These are phyloP conservation scores for Oryzias woworae DNA, from an alignment of 2,113 vertebrate species.

Conservation along the genomic window DNA sequence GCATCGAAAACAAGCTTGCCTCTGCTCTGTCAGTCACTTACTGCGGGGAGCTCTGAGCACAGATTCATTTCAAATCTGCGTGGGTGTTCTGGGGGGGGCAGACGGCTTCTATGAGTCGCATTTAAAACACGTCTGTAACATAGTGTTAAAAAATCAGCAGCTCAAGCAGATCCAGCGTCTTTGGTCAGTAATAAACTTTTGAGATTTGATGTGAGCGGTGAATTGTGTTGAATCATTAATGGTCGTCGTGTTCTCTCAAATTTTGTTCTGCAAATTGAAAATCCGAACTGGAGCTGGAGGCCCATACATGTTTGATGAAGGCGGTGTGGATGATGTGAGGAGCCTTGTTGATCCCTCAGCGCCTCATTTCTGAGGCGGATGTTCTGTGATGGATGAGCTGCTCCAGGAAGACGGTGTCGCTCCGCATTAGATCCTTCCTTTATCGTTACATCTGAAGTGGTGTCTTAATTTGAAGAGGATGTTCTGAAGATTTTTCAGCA, in stretches of 20 bases:
- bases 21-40: constrained; percentile 29
- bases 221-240: too few species aligned
- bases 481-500: too few species aligned
- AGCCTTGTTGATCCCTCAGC: not conserved
- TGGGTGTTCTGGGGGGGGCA: constrained; percentile 44
- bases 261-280: not conserved
- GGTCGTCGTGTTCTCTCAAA: not conserved
- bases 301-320: constrained; percentile 6
- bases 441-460: too few species aligned
- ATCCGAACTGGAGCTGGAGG: constrained; percentile 3
- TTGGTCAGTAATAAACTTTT: too few species aligned
- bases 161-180: too few species aligned
- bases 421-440: too few species aligned
- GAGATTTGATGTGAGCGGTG: too few species aligned
- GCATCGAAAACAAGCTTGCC: constrained; percentile 31
- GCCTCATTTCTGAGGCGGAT: not conserved
- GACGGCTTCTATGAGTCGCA: not conserved
- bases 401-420: too few species aligned
- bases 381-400: too few species aligned
- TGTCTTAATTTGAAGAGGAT: too few species aligned
- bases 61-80: constrained; percentile 54
- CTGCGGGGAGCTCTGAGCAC: constrained; percentile 42
- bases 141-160: not conserved
- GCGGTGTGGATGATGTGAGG: not conserved
- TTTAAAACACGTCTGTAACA: not conserved